phyloP scores from a whole-genome alignment of 2,113 vertebrate genomes.

The Pungitius pungitius region DNA sequence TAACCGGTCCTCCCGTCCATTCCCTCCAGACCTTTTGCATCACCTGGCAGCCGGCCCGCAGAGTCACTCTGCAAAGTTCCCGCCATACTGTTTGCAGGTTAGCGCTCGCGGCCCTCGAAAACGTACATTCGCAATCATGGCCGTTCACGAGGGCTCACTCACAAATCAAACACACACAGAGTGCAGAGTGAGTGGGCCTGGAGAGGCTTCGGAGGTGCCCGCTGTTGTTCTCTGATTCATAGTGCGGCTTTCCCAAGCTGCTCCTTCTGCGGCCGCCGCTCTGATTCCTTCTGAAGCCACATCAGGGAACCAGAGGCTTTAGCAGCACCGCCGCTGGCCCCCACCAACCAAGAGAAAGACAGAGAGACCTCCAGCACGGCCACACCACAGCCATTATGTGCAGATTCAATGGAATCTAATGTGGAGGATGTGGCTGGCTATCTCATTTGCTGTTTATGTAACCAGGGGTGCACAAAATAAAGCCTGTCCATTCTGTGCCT shows the following conservation, averaged over 20 bases:
- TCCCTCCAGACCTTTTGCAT: constrained; percentile 1
- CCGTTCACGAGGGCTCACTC: constrained; percentile 9
- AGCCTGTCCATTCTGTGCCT: constrained; percentile 41
- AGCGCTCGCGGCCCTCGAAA: not conserved
- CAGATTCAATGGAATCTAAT: constrained; percentile 64
- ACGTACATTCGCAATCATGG: constrained; percentile 13
- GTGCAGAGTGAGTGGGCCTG: constrained; percentile 32
- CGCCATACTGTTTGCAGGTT: not conserved
- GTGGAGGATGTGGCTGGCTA: constrained; percentile 62
- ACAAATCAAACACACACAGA: constrained; percentile 19
- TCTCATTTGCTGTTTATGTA: constrained; percentile 62
- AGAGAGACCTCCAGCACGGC: constrained; percentile 38
- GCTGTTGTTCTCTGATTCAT: constrained; percentile 66
- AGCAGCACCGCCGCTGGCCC: constrained; percentile 58
- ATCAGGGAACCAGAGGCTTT: constrained; percentile 67
- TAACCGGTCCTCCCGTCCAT: not conserved
- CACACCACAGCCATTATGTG: constrained; percentile 62
- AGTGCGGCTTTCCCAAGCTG: constrained; percentile 52
- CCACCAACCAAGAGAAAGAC: constrained; percentile 51
- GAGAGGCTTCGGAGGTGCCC: constrained; percentile 53
- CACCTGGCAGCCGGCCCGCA: not conserved
- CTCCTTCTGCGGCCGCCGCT: constrained; percentile 59
- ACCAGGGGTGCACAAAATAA: constrained; percentile 37
- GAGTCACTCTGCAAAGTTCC: not conserved
- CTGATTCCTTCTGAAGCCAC: constrained; percentile 76